Evolutionary conservation across 1,140 invertebrate genomes (phyloP).

Genomic region (Euura saliciscinereae): DNA sequence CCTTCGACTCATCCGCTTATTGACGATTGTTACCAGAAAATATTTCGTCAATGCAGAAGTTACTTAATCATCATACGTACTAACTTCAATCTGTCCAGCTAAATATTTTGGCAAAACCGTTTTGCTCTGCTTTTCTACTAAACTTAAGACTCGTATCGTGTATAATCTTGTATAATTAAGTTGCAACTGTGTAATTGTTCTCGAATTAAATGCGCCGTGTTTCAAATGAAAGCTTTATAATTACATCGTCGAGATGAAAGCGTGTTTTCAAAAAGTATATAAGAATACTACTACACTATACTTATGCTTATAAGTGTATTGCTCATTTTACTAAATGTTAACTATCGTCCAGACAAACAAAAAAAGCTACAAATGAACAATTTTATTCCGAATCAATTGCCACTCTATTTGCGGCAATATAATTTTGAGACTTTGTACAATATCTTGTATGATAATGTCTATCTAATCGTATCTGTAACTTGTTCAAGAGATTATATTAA

Average conservation of each 20-base stretch:
- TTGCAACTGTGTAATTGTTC: neutral
- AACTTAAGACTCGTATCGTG: neutral
- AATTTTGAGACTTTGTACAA: neutral
- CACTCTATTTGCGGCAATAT: neutral
- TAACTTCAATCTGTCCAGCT: neutral
- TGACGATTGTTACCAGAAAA: neutral
- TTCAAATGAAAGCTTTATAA: too few species aligned
- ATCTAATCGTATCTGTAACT: neutral
- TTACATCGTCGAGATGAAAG: too few species aligned
- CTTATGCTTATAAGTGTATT: neutral
- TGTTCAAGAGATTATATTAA: neutral
- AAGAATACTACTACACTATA: neutral
- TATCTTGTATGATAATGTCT: neutral
- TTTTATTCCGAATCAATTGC: neutral
- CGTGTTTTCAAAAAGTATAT: too few species aligned
- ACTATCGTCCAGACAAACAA: neutral
- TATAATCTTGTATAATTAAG: neutral
- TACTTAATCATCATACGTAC: neutral
- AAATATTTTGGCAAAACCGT: neutral
- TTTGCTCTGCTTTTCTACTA: too few species aligned
- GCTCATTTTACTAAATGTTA: neutral
- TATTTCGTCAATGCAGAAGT: neutral
- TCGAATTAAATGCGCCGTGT: too few species aligned
- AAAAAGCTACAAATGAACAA: neutral
- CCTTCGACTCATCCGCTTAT: neutral